Percentiles rank a stretch among this genome's conserved stretches.
Evolutionary conservation across 1,140 invertebrate genomes (phyloP).

Genomic region (Drosophila seguyi): DNA sequence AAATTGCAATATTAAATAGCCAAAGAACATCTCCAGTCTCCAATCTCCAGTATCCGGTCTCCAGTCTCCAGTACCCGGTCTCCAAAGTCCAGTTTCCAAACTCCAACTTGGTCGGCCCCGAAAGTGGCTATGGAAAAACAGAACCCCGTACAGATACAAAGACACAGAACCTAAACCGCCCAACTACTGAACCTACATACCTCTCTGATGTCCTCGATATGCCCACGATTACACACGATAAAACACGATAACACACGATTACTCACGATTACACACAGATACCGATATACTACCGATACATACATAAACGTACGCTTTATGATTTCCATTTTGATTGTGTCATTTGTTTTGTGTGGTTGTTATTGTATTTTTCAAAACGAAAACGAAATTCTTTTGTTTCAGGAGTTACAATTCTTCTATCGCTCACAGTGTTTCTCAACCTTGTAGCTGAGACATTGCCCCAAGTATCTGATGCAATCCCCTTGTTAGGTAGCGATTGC

Average conservation of each 20-base stretch:
- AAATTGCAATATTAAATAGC: constrained; percentile 61
- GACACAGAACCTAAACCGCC: constrained; percentile 31
- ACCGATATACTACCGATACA: constrained; percentile 51
- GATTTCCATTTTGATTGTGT: constrained; percentile 71
- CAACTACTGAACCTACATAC: constrained; percentile 40
- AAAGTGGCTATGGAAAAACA: constrained; percentile 10
- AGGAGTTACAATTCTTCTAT: constrained; percentile 99
- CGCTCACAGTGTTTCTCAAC: constrained; percentile 99
- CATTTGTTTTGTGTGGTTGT: constrained; percentile 73
- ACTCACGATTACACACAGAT: constrained; percentile 31
- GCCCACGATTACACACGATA: constrained; percentile 29
- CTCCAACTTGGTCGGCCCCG: constrained; percentile 15
- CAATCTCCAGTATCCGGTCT: constrained; percentile 6
- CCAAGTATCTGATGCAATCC: constrained; percentile 97
- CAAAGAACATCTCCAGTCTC: constrained; percentile 22
- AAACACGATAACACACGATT: constrained; percentile 15
- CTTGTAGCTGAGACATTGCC: constrained; percentile 97
- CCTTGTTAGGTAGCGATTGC: constrained; percentile 94
- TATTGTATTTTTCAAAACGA: constrained; percentile 81
- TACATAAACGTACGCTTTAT: constrained; percentile 78
- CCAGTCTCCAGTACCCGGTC: neutral
- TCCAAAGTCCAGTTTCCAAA: neutral
- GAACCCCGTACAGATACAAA: constrained; percentile 45
- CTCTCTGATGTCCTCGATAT: constrained; percentile 54
- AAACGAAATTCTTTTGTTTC: constrained; percentile 89